Evolutionary conservation across 2,113 vertebrate species (phyloP).

Genomic region (Percopsis transmontana): DNA sequence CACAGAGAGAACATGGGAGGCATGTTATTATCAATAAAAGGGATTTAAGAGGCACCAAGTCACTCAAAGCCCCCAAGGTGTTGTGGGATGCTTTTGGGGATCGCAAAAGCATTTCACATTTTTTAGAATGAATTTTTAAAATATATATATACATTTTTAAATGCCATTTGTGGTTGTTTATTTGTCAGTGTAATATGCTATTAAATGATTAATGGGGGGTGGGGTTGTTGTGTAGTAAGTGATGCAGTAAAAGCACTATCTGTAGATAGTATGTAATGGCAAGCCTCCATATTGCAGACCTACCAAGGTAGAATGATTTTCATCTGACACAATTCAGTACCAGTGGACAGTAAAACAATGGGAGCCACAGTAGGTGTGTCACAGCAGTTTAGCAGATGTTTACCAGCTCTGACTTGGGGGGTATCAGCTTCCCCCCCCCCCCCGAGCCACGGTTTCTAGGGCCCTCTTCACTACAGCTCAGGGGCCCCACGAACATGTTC

Average conservation of each 20-base stretch:
- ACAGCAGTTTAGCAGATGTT: conserved; percentile 43
- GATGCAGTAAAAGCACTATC: no score
- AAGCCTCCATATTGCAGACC: no score
- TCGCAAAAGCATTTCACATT: no score
- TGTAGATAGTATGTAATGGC: no score
- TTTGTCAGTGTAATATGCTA: no score
- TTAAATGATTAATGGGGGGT: no score
- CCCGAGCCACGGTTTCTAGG: neutral
- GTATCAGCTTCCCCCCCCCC: neutral
- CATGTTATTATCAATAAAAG: neutral
- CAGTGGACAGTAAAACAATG: neutral
- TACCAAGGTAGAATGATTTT: conserved; percentile 29
- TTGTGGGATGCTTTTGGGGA: conserved; percentile 20
- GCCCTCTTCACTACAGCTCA: conserved; percentile 11
- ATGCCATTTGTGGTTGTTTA: no score
- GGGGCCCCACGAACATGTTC: conserved; percentile 8
- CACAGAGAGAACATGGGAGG: neutral
- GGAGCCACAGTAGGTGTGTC: conserved; percentile 23
- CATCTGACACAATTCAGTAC: conserved; percentile 38
- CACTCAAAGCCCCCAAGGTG: no score
- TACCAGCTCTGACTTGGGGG: conserved; percentile 58
- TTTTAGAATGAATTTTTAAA: no score
- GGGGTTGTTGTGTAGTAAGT: no score
- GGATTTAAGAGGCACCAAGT: conserved; percentile 2
- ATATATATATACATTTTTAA: no score